phyloP scores from a whole-genome alignment of 2,113 vertebrate genomes.

The Paracanthobrama guichenoti region DNA sequence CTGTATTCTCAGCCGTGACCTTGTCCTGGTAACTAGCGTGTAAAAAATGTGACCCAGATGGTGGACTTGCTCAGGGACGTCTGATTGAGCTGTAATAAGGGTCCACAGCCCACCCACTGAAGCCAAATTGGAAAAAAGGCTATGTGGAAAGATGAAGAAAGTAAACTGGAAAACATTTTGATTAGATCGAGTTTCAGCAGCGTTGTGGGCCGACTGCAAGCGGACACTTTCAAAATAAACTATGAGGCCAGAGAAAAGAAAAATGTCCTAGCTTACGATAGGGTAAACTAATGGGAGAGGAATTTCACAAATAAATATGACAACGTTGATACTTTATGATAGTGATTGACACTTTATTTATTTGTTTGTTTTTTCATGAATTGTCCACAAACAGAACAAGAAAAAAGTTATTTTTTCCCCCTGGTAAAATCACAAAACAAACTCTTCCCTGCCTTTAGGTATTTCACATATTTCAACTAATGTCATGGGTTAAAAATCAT shows the following conservation, averaged over 20 bases:
- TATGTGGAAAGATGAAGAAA: slow-evolving; percentile 78
- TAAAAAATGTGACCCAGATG: slow-evolving; percentile 77
- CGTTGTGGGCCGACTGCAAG: slow-evolving; percentile 75
- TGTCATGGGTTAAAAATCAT: slow-evolving; percentile 8
- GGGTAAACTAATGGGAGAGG: slow-evolving; percentile 1
- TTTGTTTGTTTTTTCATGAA: background rate
- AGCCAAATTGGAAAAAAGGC: slow-evolving; percentile 74
- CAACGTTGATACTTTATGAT: background rate
- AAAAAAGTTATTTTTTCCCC: background rate
- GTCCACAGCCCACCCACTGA: slow-evolving; percentile 73
- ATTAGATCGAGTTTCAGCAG: slow-evolving; percentile 79
- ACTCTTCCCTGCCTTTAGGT: background rate
- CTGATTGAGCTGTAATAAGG: slow-evolving; percentile 76
- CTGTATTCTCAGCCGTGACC: slow-evolving; percentile 61
- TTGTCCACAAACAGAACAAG: slow-evolving; percentile 1
- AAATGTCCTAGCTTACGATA: slow-evolving; percentile 58
- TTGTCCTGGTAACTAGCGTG: slow-evolving; percentile 75
- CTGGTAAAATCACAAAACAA: background rate
- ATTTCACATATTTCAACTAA: background rate
- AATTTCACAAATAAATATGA: slow-evolving; percentile 34
- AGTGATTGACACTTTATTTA: background rate
- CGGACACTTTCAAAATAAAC: slow-evolving; percentile 79
- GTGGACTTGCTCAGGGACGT: slow-evolving; percentile 64
- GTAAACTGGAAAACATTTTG: slow-evolving; percentile 82
- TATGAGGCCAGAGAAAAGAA: slow-evolving; percentile 53